Conservation (phyloP, 2,888 invertebrate species). For the Caenorhabditis zanzibari region DNA sequence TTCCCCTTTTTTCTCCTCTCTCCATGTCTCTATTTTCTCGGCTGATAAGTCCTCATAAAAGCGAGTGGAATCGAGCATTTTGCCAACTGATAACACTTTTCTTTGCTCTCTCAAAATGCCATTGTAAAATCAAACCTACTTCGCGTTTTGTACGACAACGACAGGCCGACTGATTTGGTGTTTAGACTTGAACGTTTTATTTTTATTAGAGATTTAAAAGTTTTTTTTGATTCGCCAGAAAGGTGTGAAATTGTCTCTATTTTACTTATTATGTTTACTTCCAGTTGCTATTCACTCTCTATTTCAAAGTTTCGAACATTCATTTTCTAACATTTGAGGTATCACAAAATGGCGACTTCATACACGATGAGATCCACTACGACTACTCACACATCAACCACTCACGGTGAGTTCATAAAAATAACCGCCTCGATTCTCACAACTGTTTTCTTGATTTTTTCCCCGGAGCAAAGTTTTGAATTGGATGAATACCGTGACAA, state of each 20-base stretch:
- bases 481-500: constrained; percentile 10
- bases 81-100: constrained; percentile 46
- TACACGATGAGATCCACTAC: constrained; percentile 34
- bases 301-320: constrained; percentile 1
- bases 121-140: constrained; percentile 43
- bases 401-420: constrained; percentile 14
- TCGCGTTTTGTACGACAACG: constrained; percentile 32
- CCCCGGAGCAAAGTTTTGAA: not conserved
- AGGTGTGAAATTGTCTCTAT: constrained; percentile 19
- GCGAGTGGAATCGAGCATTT: constrained; percentile 51
- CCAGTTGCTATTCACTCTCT: not conserved
- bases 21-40: constrained; percentile 17
- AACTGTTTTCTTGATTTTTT: not conserved
- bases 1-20: constrained; percentile 16
- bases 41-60: constrained; percentile 59
- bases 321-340: constrained; percentile 18
- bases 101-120: constrained; percentile 46
- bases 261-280: constrained; percentile 5
- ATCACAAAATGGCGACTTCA: constrained; percentile 37
- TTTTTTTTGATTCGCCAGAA: not conserved
- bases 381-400: constrained; percentile 14
- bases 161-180: constrained; percentile 1
- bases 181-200: constrained; percentile 17
- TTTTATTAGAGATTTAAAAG: constrained; percentile 14
- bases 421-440: not conserved